Evolutionary conservation across 2,888 invertebrate species (phyloP), one percentile per base, ranked within the genome.

Genomic region (Xylocampa areola): DNA sequence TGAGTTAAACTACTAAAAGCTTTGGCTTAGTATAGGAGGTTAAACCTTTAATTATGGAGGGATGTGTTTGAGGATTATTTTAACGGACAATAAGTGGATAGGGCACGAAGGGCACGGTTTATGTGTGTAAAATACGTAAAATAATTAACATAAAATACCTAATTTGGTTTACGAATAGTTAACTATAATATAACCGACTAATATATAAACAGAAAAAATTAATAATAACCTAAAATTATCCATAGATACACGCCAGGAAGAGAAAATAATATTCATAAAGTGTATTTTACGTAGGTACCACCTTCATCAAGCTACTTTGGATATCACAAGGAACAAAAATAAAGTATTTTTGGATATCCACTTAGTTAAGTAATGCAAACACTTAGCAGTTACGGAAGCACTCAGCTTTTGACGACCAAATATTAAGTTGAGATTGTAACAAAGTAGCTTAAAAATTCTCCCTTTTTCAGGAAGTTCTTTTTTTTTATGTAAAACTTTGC

Each of bases 321-420:
- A 41, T 37, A 47, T 39, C 33, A 25, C 14, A 29, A 48, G 43
- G 32, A 62, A 33, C 40, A 27, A 57, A 57, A 40, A 40, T 45
- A 37, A 67, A 60, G 44, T 60, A 27, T 27, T 41, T 45, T 51
- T 45, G 35, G 41, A 67, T 32, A 45, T 40, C 51, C 40, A 59
- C 61, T 67, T 60, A 49, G 67, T 60, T 60, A 51, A 64, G 53
- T 68, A 61, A 67, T 33, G 47, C 62, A 68, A 64, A 61, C 68
- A 52, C 61, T 64, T 68, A 41, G 35, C 50, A 40, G 60, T 59
- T 59, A 52, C 37, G 19, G 52, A 64, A 64, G 63, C 63, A 64
- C 63, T 64, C 63, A 52, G 62, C 61, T 60, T 51, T 51, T 60
- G 62, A 52, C 52, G 52, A 43, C 52, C 52, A 36, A 60, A 67